Base-by-base conservation (phyloP, 2,113 vertebrate genomes). In the Patagioenas fasciata region DNA sequence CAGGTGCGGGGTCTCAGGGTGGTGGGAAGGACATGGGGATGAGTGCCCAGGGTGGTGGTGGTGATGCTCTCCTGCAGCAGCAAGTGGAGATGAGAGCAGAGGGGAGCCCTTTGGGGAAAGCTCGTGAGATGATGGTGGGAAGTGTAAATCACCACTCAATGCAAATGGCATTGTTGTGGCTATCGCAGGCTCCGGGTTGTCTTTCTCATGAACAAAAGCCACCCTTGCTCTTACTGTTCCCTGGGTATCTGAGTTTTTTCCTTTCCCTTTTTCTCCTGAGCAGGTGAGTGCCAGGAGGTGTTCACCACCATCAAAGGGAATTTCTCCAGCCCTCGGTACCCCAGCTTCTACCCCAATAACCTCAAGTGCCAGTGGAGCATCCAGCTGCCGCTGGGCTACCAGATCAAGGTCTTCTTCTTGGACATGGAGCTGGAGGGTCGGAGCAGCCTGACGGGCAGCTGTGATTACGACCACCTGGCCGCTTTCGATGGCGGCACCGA, bases 331-430 rank as follows among this genome's bases (percentile, higher is more conserved):
- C 99, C 99, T 4, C 98, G 97, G 53, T 99, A 99, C 89, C 99
- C 99, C 72, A 96, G 64, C 93, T 98, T 98, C 98, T 99, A 99
- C 96, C 99, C 99, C 88, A 99, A 99, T 98, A 99, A 99, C 95
- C 98, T 99, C 95, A 99, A 98, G 74, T 99, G 99, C 97, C 99
- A 99, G 92, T 99, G 99, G 99, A 98, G 97, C 88, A 97, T 99
- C 90, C 97, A 93, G 42, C 95, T 99, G 16, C 97, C 98, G 2
- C 91, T 40, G 0, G 98, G 98, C 32, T 99, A 99, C 95, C 98
- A 98, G 31, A 61, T 99, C 96, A 99, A 98, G 88, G 95, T 99
- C 57, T 99, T 98, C 92, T 99, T 99, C 97, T 98, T 98, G 18
- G 92, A 98, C 82, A 96, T 99, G 98, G 99, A 99, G 50, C 94